Evolutionary conservation across 2,888 invertebrate genomes (phyloP).

Genomic region (Drosophila mimetica): DNA sequence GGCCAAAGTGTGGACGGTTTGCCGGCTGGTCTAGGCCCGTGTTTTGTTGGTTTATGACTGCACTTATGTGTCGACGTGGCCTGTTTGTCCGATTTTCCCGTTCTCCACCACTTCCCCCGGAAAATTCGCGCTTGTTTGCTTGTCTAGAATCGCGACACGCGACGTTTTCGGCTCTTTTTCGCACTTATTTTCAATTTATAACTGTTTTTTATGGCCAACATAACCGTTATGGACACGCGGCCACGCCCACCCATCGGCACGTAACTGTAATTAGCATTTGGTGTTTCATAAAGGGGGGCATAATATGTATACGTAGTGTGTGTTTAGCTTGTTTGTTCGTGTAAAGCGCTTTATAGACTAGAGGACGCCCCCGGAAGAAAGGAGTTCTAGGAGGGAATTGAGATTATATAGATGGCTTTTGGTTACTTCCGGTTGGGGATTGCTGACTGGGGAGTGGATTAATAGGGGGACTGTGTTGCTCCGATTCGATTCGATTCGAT

Average conservation of each 20-base stretch:
- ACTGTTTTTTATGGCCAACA: constrained; percentile 47
- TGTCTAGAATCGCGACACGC: constrained; percentile 44
- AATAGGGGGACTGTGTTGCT: constrained; percentile 5
- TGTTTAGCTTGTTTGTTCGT: constrained; percentile 2
- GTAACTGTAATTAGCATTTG: constrained; percentile 68
- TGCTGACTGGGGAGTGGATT: background rate
- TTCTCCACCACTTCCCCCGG: background rate
- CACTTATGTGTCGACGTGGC: constrained; percentile 51
- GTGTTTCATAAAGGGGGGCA: constrained; percentile 13
- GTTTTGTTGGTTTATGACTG: constrained; percentile 49
- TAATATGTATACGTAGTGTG: background rate
- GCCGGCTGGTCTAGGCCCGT: constrained; percentile 18
- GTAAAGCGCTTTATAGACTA: constrained; percentile 30
- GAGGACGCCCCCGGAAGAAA: constrained; percentile 20
- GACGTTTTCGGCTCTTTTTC: constrained; percentile 47
- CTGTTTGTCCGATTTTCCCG: background rate
- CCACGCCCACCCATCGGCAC: constrained; percentile 25
- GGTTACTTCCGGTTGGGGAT: constrained; percentile 6
- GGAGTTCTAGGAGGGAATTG: background rate
- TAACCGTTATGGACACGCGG: constrained; percentile 12
- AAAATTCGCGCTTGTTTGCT: constrained; percentile 6
- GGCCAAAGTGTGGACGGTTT: background rate
- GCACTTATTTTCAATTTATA: constrained; percentile 60
- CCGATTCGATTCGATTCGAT: constrained; percentile 15
- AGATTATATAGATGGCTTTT: constrained; percentile 13